Conservation (phyloP, 2,888 invertebrate species). For the Iselma pallidipennis region DNA sequence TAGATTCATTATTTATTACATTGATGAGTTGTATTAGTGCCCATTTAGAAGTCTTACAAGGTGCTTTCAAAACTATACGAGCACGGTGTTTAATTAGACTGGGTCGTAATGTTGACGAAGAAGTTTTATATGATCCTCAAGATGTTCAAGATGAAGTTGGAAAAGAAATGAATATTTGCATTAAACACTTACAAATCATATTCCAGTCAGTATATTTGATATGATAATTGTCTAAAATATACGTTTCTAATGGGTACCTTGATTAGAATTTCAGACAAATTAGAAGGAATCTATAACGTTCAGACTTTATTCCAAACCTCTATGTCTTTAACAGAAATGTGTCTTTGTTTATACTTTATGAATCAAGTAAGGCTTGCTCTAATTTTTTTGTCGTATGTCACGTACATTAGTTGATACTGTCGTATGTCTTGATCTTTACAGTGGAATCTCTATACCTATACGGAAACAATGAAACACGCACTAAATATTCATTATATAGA, state of each 20-base stretch:
- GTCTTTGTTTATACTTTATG: slow-evolving; percentile 34
- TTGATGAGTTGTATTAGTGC: slow-evolving; percentile 33
- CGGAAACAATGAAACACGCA: no score
- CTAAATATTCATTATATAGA: no score
- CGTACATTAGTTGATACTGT: no score
- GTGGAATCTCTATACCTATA: not conserved
- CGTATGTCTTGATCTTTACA: not conserved
- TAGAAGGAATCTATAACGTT: slow-evolving; percentile 33
- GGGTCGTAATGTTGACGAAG: not conserved
- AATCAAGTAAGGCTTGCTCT: slow-evolving; percentile 26
- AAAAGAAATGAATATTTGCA: slow-evolving; percentile 31
- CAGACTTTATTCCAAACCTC: slow-evolving; percentile 33
- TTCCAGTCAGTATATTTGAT: not conserved
- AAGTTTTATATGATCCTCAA: slow-evolving; percentile 14
- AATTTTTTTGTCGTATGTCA: no score
- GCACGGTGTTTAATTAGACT: slow-evolving; percentile 21
- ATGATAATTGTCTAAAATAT: not conserved
- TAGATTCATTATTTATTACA: slow-evolving; percentile 33
- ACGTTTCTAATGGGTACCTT: not conserved
- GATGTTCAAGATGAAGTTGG: slow-evolving; percentile 23
- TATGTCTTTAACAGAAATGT: slow-evolving; percentile 32
- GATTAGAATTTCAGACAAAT: slow-evolving; percentile 26
- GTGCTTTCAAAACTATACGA: slow-evolving; percentile 29
- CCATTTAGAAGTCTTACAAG: slow-evolving; percentile 31
- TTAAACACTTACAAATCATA: slow-evolving; percentile 32